Percentiles rank a stretch among this genome's conserved stretches.
Conservation (phyloP, 30 jellyfish, hydroid and myxozoan species). For the Aurelia coerulea region DNA sequence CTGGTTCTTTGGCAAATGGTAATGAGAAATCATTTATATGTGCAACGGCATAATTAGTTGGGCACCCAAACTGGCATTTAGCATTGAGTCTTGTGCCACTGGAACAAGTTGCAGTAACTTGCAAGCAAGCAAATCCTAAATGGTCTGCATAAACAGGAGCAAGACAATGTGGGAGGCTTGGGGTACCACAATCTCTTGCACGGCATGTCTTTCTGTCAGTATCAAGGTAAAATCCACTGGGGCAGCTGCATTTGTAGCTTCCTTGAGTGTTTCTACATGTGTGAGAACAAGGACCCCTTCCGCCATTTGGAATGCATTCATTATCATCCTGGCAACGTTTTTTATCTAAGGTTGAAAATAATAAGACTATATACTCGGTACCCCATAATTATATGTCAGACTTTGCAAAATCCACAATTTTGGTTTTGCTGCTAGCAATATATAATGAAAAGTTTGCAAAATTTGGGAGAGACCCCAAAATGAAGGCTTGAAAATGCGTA, state of each 20-base stretch:
- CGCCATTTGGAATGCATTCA: constrained; percentile 72
- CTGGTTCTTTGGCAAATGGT: constrained; percentile 37
- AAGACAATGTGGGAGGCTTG: constrained; percentile 53
- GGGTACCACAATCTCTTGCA: constrained; percentile 29
- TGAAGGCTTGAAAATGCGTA: neutral
- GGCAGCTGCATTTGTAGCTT: constrained; percentile 64
- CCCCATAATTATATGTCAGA: too few relatives aligned
- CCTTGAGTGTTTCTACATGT: constrained; percentile 47
- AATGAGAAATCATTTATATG: constrained; percentile 14
- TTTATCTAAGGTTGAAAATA: constrained; percentile 36
- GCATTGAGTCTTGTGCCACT: constrained; percentile 50
- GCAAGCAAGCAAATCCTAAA: constrained; percentile 47
- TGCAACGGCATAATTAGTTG: constrained; percentile 49
- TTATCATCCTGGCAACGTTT: constrained; percentile 61
- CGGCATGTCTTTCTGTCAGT: constrained; percentile 43
- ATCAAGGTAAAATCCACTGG: constrained; percentile 36
- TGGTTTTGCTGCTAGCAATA: neutral
- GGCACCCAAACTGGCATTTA: constrained; percentile 73
- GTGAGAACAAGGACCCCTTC: constrained; percentile 86
- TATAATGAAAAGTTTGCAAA: neutral
- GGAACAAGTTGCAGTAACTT: constrained; percentile 53
- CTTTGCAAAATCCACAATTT: too few relatives aligned
- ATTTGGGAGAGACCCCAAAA: too few relatives aligned
- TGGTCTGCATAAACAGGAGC: constrained; percentile 44
- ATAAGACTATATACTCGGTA: neutral